Evolutionary conservation across 2,113 vertebrate genomes (phyloP), one percentile per base, ranked within the genome.

Genomic region (Anolis carolinensis): DNA sequence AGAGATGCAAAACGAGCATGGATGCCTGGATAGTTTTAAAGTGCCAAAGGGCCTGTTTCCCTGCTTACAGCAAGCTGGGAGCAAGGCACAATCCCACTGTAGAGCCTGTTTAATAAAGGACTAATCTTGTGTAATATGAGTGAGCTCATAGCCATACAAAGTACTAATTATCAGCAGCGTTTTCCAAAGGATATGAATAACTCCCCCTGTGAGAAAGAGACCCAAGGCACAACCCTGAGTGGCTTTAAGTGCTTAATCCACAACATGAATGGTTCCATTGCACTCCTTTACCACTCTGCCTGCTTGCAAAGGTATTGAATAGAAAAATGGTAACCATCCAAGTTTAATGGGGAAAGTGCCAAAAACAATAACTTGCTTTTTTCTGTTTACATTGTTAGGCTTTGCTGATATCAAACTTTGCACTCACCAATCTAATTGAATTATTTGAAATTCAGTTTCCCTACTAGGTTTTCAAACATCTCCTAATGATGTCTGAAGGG

Each of bases 101-200:
- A 91, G 93, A 93, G 95, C 90, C 94, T 91, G 91, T 81, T 87
- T 93, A 92, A 95, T 89, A 89, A 91, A 88, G 92, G 85, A 79
- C 92, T 95, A 95, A 96, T 95, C 96, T 96, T 94, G 93, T 93
- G 94, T 94, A 96, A 96, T 92, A 94, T 89, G 79, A 73, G 91
- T 95, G 96, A 97, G 95, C 94, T 97, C 96, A 96, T 94, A 2
- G 7, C 91, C 91, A 81, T 79, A 94, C 94, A 96, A 95, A 96
- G 95, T 93, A 84, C 93, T 95, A 95, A 96, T 96, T 96, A 96
- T 95, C 96, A 94, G 86, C 93, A 94, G 95, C 85, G 78, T 94
- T 96, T 96, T 95, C 95, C 91, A 92, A 91, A 94, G 93, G 93
- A 91, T 93, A 88, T 94, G 91, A 95, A 93, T 91, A 94, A 82